A percentile compares a stretch with the other conserved stretches of the same genome.
Evolutionary conservation across 30 jellyfish, hydroid and myxozoan genomes (phyloP).

Genomic region (Aurelia aurita): DNA sequence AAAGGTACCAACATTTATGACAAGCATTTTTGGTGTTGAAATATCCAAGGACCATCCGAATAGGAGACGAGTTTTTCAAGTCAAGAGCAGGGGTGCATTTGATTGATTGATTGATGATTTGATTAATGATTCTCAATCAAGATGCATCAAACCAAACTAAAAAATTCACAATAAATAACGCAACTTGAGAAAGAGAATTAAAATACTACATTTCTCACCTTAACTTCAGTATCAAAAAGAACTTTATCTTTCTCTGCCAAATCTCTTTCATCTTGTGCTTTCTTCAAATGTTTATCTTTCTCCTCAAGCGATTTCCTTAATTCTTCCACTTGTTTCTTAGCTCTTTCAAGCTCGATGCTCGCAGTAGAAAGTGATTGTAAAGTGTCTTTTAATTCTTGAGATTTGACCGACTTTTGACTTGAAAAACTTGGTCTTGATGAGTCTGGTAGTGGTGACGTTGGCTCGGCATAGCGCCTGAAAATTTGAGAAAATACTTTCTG

Average conservation of each 20-base stretch:
- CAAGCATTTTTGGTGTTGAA: too few relatives aligned
- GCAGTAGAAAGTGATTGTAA: conserved; percentile 66
- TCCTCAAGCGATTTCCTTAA: conserved; percentile 64
- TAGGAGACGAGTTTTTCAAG: too few relatives aligned
- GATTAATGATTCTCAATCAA: too few relatives aligned
- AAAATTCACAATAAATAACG: too few relatives aligned
- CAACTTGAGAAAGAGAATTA: not conserved
- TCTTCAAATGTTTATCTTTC: conserved; percentile 55
- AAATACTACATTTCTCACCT: conserved; percentile 51
- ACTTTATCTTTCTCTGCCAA: conserved; percentile 88
- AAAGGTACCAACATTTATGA: too few relatives aligned
- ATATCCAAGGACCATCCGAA: too few relatives aligned
- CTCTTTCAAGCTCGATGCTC: conserved; percentile 78
- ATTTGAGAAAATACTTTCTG: not conserved
- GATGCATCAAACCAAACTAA: too few relatives aligned
- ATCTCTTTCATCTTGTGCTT: conserved; percentile 83
- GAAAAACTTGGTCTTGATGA: conserved; percentile 59
- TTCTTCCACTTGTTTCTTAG: conserved; percentile 77
- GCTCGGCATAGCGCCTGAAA: conserved; percentile 58
- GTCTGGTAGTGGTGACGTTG: conserved; percentile 70
- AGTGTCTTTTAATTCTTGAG: conserved; percentile 82
- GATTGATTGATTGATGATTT: too few relatives aligned
- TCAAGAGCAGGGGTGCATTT: too few relatives aligned
- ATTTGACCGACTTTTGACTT: conserved; percentile 62
- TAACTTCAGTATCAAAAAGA: conserved; percentile 87